These are phyloP conservation scores for Lepus europaeus DNA, from an alignment of 2,113 vertebrate species.

Conservation along the genomic window DNA sequence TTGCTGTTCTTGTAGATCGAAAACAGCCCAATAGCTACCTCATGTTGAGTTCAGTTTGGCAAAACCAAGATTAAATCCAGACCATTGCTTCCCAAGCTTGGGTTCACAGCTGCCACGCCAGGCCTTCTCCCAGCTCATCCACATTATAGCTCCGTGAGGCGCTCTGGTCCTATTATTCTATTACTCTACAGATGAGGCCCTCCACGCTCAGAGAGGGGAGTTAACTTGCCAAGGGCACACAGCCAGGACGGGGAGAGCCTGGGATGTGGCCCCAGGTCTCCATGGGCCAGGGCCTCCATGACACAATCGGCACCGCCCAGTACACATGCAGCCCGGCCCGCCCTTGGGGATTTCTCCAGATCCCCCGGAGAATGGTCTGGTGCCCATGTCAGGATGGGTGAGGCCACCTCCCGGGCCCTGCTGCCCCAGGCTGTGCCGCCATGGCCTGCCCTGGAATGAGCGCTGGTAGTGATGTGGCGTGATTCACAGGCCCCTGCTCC, in stretches of 20 bases:
- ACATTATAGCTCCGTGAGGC: not conserved
- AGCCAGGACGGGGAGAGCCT: not conserved
- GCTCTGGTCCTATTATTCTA: not conserved
- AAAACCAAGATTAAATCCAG: constrained; percentile 38
- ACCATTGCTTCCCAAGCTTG: not conserved
- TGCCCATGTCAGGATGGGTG: not conserved
- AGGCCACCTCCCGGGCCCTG: not conserved
- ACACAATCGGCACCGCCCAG: too few species aligned
- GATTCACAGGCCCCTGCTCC: not conserved
- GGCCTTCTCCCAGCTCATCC: not conserved
- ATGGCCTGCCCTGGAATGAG: not conserved
- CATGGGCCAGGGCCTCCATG: not conserved
- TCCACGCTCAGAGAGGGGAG: not conserved
- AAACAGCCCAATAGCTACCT: constrained; percentile 20
- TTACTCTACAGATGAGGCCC: not conserved
- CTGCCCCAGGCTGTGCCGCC: not conserved
- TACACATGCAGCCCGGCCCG: accelerated
- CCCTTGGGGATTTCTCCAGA: not conserved
- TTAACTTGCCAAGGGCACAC: not conserved
- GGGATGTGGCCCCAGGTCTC: not conserved
- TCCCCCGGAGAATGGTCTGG: not conserved
- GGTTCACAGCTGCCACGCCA: not conserved
- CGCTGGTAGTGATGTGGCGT: not conserved
- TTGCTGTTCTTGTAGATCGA: not conserved
- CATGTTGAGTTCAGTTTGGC: not conserved